Percentiles rank a stretch among this genome's conserved stretches.
phyloP scores from a whole-genome alignment of 2,113 vertebrate genomes.

The Tachuris rubrigastra region DNA sequence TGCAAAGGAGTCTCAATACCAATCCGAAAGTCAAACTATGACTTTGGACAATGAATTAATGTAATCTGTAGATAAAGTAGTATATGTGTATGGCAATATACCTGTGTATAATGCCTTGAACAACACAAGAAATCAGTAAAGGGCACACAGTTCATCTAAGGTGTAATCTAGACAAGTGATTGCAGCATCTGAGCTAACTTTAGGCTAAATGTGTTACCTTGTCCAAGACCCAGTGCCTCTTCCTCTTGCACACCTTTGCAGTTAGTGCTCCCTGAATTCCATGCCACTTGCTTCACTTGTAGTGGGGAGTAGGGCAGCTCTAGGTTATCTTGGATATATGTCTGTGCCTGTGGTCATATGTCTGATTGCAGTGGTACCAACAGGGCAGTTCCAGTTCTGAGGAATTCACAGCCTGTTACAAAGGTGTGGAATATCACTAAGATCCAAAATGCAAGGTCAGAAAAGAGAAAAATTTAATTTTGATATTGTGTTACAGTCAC shows the following conservation, averaged over 20 bases:
- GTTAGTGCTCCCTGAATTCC: background rate
- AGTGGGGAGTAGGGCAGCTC: background rate
- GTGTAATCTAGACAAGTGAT: background rate
- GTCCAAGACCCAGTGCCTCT: background rate
- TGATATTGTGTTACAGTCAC: accelerated
- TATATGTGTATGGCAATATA: background rate
- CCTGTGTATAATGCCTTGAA: background rate
- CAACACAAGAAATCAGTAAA: background rate
- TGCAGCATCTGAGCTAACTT: background rate
- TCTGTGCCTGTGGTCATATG: background rate
- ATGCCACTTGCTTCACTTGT: background rate
- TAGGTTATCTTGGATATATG: background rate
- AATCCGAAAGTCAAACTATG: background rate
- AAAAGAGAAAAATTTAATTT: background rate
- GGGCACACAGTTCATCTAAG: background rate
- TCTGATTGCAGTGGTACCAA: background rate
- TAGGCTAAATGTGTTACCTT: background rate
- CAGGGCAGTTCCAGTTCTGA: background rate
- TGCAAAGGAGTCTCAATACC: background rate
- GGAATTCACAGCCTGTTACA: background rate
- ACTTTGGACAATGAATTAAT: background rate
- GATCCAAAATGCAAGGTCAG: background rate
- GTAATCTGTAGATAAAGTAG: background rate
- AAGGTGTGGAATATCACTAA: background rate
- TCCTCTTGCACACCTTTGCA: background rate